These are phyloP conservation scores for Vultur gryphus DNA, from an alignment of 2,797 vertebrate genomes.

Conservation along the genomic window DNA sequence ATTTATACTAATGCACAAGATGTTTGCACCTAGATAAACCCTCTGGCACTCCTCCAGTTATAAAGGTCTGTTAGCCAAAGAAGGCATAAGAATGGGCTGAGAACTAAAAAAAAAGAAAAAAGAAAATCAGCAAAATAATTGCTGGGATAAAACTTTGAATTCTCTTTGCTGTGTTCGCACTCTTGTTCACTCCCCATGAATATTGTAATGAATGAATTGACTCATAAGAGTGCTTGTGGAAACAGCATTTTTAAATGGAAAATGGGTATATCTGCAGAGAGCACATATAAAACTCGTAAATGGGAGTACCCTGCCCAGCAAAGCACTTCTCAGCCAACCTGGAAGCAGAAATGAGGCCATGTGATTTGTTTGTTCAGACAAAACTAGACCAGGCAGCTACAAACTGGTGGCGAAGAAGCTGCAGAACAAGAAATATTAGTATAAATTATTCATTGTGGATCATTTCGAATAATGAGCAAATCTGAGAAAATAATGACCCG, in stretches of 20 bases:
- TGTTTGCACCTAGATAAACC: neutral
- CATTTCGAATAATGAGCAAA: constrained; percentile 50
- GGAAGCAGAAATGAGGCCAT: neutral
- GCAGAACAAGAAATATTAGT: constrained; percentile 45
- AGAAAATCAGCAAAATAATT: neutral
- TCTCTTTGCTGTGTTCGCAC: neutral
- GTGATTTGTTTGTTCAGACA: constrained; percentile 26
- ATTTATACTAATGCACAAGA: neutral
- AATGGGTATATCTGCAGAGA: neutral
- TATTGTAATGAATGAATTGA: neutral
- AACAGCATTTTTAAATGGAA: neutral
- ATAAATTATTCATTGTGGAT: constrained; percentile 56
- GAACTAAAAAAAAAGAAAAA: neutral
- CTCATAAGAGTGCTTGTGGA: neutral
- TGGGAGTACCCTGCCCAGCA: neutral
- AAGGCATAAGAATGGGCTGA: neutral
- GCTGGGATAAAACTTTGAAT: neutral
- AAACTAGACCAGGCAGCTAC: constrained; percentile 42
- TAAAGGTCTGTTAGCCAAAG: neutral
- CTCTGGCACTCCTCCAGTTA: neutral
- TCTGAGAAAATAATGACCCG: constrained; percentile 58
- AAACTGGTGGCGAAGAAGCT: constrained; percentile 33
- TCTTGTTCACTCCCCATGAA: neutral
- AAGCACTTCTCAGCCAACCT: constrained; percentile 1
- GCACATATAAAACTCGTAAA: neutral